Evolutionary conservation across 2,888 invertebrate species (phyloP), one percentile per base, ranked within the genome.

Genomic region (Pecten maximus): DNA sequence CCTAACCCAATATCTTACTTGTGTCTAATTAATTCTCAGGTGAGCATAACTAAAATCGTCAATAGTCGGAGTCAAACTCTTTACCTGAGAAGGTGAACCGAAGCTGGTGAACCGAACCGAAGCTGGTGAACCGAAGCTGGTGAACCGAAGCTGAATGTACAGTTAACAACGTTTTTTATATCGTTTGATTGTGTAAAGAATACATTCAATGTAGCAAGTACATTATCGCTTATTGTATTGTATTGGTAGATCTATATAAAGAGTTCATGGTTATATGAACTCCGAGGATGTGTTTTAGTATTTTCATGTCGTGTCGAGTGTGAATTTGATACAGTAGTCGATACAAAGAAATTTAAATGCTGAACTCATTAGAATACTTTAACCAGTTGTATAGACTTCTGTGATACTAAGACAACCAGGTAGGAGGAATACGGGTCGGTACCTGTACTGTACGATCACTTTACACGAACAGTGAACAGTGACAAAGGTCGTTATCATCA

Each of bases 11-110:
- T 74, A 74, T 74, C 28, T 35, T 74, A 74, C 74, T 35, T 35
- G 74, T 74, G 16, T 74, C 74, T 74, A 74, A 74, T 74, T 35
- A 74, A 74, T 23, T 60, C n/a, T n/a, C 74, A 74, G 74, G 74
- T 74, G 74, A 35, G 74, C 15, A 35, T 19, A 23, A 19, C 19
- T 54, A 19, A 54, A 50, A 19, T 23, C 12, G 16, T 54, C 19
- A 54, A 54, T 54, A 23, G 50, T 12, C 16, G 2, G 50, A 3
- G 50, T 54, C 2, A 16, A 54, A 54, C 19, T 23, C 4, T 54
- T 54, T 54, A 54, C 19, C 23, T 19, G 50, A 12, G 44, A 6
- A 44, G 44, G 8, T 44, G n/a, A n/a, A n/a, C n/a, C n/a, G n/a
- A n/a, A n/a, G n/a, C n/a, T n/a, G n/a, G n/a, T n/a, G n/a, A n/a